Conservation (phyloP, 1,140 invertebrate genomes). For the Magallana gigas region DNA sequence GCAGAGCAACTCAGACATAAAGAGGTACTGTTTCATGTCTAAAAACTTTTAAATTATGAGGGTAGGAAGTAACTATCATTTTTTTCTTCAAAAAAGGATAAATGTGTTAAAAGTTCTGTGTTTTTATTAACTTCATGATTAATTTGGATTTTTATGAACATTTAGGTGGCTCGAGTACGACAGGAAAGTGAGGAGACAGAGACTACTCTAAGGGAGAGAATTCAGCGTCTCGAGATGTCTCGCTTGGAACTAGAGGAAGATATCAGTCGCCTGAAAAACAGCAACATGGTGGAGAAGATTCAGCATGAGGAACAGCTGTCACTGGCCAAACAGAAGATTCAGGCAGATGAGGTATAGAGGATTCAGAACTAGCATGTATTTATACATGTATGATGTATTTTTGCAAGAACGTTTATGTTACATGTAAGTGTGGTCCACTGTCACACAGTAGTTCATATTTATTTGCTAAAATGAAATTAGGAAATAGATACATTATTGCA, state of each 20-base stretch:
- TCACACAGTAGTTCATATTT: no score
- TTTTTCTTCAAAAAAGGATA: not conserved
- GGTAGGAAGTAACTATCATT: not conserved
- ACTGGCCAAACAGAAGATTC: slow-evolving; percentile 70
- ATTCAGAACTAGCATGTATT: no score
- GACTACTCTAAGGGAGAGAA: slow-evolving; percentile 72
- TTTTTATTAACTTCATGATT: no score
- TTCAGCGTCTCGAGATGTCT: slow-evolving; percentile 73
- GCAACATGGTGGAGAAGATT: slow-evolving; percentile 69
- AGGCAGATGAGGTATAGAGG: slow-evolving; percentile 71
- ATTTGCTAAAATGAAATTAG: no score
- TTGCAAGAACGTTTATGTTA: no score
- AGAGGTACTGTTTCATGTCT: slow-evolving; percentile 61
- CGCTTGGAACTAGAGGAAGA: slow-evolving; percentile 76
- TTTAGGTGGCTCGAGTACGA: slow-evolving; percentile 59
- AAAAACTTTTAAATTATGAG: no score
- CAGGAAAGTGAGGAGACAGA: slow-evolving; percentile 74
- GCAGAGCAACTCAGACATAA: slow-evolving; percentile 71
- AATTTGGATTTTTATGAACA: no score
- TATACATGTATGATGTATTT: no score
- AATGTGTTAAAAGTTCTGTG: no score
- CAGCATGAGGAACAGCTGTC: slow-evolving; percentile 73
- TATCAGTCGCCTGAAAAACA: slow-evolving; percentile 73
- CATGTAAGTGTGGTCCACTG: no score
- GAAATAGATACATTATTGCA: no score